Evolutionary conservation across 2,797 vertebrate genomes (phyloP), one percentile per base, ranked within the genome.

Genomic region (Microctenopoma lineatum): DNA sequence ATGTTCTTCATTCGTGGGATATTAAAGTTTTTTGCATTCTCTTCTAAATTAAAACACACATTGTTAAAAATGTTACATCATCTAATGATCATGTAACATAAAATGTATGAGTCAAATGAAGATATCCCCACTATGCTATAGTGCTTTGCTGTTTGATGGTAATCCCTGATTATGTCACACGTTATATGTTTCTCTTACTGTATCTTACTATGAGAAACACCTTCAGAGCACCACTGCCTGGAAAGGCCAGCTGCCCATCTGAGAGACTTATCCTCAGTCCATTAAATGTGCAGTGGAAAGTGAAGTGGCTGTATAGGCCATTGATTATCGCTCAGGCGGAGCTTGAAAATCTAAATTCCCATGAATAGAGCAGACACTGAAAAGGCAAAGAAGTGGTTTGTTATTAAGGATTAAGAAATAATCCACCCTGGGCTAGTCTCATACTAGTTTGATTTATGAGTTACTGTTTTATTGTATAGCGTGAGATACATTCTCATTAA

Each of bases 241-340:
- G 51, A 84, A 77, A 87, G 80, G 75, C 77, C 84, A 71, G 74
- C 72, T 64, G 77, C 74, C 59, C 68, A 61, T 84, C 80, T 58
- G 52, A 82, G 46, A 77, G 76, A 71, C 57, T 90, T 90, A 85
- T 89, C 84, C 75, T 81, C 86, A 88, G 81, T 88, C 87, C 84
- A 87, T 87, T 90, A 85, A 82, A 86, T 74, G 80, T 78, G 74
- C 84, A 87, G 75, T 75, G 84, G 68, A 84, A 87, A 84, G 87
- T 75, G 84, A 88, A 87, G 76, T 79, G 82, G 71, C 77, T 80
- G 79, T 77, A 82, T 71, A 83, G 76, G 46, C 79, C 85, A 88
- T 81, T 87, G 85, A 87, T 86, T 84, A 79, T 81, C 69, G 70
- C 75, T 89, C 87, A 84, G 76, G 77, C 86, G 70, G 61, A 56